Conservation (phyloP, 2,888 invertebrate species). For the Sycophila texana region DNA sequence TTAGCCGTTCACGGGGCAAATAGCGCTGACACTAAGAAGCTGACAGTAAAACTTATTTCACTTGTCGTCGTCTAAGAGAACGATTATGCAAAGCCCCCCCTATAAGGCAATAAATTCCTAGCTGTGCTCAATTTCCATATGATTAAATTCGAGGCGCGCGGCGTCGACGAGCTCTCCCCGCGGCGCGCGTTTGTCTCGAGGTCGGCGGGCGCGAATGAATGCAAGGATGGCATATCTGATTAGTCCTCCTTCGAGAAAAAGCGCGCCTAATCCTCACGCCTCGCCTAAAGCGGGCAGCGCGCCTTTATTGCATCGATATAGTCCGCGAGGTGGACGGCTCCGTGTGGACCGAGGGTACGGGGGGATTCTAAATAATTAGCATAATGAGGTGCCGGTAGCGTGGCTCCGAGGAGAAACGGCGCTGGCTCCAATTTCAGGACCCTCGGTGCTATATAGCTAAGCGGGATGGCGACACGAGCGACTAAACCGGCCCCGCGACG, state of each 20-base stretch:
- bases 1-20: too few relatives aligned
- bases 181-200: constrained; percentile 5
- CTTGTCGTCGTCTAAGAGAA: constrained; percentile 27
- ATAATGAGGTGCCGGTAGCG: constrained; percentile 70
- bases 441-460: constrained; percentile 44
- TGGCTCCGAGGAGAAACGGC: constrained; percentile 50
- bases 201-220: neutral
- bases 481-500: constrained; percentile 65
- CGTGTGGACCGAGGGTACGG: constrained; percentile 28
- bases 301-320: constrained; percentile 9
- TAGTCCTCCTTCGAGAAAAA: constrained; percentile 19
- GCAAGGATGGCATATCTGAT: neutral
- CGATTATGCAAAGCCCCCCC: constrained; percentile 28
- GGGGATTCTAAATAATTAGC: constrained; percentile 72
- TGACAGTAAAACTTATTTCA: constrained; percentile 26
- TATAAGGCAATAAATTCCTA: constrained; percentile 33
- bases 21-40: constrained; percentile 15
- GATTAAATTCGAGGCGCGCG: constrained; percentile 36
- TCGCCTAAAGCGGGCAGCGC: constrained; percentile 16
- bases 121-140: constrained; percentile 39
- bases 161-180: neutral
- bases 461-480: constrained; percentile 56
- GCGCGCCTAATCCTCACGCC: constrained; percentile 6
- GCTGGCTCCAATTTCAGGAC: constrained; percentile 70
- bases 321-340: constrained; percentile 7